phyloP scores from a whole-genome alignment of 2,113 vertebrate species.

The Gallinago paraguaiae region DNA sequence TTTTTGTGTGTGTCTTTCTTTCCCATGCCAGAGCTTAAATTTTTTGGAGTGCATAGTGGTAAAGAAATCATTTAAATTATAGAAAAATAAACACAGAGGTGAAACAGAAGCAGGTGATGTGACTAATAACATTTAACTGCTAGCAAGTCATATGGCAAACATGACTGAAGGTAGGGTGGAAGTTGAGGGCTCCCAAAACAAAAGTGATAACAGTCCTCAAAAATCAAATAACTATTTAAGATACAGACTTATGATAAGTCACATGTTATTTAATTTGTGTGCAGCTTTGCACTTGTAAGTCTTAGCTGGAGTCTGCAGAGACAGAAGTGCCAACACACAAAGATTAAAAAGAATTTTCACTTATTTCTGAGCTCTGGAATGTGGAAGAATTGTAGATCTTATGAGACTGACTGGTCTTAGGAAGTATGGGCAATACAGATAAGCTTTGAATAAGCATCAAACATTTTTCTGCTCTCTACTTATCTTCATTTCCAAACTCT shows the following conservation, averaged over 20 bases:
- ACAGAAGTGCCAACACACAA: not conserved
- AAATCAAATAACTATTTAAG: not conserved
- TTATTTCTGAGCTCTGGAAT: not conserved
- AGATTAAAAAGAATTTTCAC: not conserved
- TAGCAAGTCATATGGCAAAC: not conserved
- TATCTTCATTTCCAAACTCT: constrained; percentile 7
- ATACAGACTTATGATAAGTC: not conserved
- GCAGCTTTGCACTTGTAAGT: not conserved
- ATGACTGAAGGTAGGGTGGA: not conserved
- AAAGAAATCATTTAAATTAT: not conserved
- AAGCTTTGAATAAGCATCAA: constrained; percentile 29
- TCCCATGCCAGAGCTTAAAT: not conserved
- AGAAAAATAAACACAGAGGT: not conserved
- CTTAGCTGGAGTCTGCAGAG: not conserved
- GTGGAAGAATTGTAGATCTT: not conserved
- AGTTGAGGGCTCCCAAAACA: not conserved
- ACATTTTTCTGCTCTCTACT: not conserved
- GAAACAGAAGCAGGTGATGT: not conserved
- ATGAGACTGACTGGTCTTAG: not conserved
- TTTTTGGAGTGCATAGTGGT: not conserved
- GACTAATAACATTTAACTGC: not conserved
- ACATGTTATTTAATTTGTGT: not conserved
- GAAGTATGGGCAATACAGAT: constrained; percentile 18
- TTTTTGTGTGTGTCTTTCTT: not conserved
- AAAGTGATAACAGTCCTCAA: not conserved